Conservation (phyloP, 2,113 vertebrate genomes). For the Peromyscus polionotus region DNA sequence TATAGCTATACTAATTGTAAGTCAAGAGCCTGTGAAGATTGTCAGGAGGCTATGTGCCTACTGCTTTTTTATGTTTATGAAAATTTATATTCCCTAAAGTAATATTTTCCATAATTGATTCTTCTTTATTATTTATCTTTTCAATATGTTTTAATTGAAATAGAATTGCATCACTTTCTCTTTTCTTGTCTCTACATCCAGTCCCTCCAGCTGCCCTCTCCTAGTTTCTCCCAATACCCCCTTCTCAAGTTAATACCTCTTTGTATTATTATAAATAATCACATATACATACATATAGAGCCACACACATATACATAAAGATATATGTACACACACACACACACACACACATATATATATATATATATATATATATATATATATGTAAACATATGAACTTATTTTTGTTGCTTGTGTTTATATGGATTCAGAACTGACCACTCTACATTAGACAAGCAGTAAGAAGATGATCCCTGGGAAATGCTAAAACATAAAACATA, state of each 20-base stretch:
- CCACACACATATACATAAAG: background rate
- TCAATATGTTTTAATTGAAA: background rate
- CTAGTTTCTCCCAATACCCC: background rate
- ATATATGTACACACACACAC: too few species aligned
- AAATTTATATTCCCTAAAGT: background rate
- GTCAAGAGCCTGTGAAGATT: background rate
- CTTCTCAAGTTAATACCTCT: background rate
- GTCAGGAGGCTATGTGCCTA: background rate
- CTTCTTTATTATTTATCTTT: background rate
- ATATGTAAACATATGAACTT: background rate
- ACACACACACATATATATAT: background rate
- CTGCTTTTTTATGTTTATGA: background rate
- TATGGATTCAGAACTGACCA: background rate
- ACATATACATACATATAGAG: background rate
- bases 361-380: too few species aligned
- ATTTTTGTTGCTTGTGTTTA: background rate
- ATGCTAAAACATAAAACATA: background rate
- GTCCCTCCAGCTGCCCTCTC: background rate
- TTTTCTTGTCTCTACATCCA: background rate
- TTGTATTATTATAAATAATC: background rate
- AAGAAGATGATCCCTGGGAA: background rate
- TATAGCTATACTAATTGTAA: background rate
- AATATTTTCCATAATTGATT: background rate
- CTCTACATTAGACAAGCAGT: background rate
- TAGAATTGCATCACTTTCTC: background rate